These are phyloP conservation scores for Acanthosepion pharaonis DNA, from an alignment of 2,888 invertebrate species.

Conservation along the genomic window DNA sequence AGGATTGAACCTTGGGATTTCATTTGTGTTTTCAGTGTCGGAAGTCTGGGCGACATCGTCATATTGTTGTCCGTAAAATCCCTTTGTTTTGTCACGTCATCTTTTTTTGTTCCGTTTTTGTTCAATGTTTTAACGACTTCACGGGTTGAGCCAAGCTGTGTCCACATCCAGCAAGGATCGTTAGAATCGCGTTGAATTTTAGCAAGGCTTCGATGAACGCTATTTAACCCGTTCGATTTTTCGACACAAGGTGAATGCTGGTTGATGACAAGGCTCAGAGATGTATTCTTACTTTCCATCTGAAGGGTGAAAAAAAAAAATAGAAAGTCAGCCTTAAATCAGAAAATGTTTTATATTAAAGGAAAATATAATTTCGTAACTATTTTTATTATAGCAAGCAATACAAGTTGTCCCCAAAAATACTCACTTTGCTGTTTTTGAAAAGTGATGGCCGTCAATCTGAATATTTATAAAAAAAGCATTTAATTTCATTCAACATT, in stretches of 20 bases:
- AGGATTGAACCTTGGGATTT: neutral
- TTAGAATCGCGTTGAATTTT: neutral
- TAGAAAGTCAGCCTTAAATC: neutral
- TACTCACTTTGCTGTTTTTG: too few relatives aligned
- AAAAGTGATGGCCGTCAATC: too few relatives aligned
- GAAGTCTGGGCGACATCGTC: neutral
- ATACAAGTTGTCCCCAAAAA: too few relatives aligned
- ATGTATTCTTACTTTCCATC: neutral
- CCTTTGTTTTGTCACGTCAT: neutral
- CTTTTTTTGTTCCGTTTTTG: neutral
- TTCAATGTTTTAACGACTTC: neutral
- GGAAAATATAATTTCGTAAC: too few relatives aligned
- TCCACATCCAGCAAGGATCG: neutral
- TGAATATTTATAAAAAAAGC: too few relatives aligned
- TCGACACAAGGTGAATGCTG: neutral
- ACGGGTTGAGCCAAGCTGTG: neutral
- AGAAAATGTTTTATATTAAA: neutral
- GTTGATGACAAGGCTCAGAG: neutral
- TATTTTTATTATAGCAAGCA: too few relatives aligned
- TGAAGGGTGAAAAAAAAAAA: neutral
- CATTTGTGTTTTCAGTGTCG: neutral
- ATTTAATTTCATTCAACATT: too few relatives aligned
- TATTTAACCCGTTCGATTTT: neutral
- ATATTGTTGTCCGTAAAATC: neutral
- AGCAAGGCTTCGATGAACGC: neutral